phyloP scores from a whole-genome alignment of 2,797 vertebrate species.

The Alosa sapidissima region DNA sequence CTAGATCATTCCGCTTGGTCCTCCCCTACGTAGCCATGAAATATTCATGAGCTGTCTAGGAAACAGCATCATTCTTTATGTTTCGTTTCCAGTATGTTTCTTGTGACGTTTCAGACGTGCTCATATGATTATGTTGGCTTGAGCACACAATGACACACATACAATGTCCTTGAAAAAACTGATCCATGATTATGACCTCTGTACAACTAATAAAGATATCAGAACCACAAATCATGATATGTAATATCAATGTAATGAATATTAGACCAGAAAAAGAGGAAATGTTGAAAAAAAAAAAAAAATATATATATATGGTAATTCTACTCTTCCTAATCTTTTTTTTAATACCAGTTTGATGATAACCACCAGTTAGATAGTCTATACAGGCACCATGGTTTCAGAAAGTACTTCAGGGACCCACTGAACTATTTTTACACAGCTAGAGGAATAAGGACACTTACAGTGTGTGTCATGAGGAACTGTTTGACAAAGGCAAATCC shows the following conservation, averaged over 20 bases:
- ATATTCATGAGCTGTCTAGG: neutral
- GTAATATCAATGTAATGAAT: neutral
- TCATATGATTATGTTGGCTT: neutral
- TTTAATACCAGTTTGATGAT: neutral
- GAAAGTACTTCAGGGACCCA: neutral
- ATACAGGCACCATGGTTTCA: neutral
- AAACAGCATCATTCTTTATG: neutral
- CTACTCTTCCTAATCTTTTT: too few relatives aligned
- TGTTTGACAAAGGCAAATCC: neutral
- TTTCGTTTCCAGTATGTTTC: neutral
- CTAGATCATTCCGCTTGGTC: neutral
- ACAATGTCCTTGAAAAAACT: neutral
- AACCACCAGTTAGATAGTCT: neutral
- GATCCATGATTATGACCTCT: neutral
- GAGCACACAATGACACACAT: neutral
- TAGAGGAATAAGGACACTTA: conserved; percentile 1
- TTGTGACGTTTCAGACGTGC: neutral
- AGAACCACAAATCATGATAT: neutral
- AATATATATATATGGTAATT: too few relatives aligned
- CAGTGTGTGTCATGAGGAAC: neutral
- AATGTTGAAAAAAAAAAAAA: neutral
- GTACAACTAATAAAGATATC: neutral
- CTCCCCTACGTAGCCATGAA: neutral
- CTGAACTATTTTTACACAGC: neutral
- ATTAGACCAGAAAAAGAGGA: neutral